Base-by-base conservation (phyloP, 92 coral and sea anemone genomes). In the Pocillopora grandis region DNA sequence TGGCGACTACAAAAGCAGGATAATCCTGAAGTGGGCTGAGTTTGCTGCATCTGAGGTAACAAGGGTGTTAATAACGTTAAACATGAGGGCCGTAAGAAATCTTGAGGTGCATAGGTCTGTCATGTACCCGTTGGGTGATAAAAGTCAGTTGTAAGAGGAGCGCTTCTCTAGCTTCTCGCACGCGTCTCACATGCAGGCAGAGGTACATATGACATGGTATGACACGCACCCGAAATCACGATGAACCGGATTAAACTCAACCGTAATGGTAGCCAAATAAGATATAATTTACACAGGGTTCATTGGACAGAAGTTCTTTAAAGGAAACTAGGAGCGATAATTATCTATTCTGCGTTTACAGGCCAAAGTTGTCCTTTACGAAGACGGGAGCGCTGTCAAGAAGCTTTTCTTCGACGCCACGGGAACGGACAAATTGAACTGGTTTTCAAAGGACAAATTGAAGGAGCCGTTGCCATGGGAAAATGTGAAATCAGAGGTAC, bases 331-430 rank as follows among this genome's bases (percentile, higher is more conserved):
- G 52, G 4, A 42, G 8, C 8, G 52, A 7, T 3, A 3, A 42
- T 42, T 66, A 31, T 35, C 49, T 62, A 9, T 9, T 77, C 42
- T 0, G 16, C 19, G 11, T 59, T 76, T 20, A 59, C 10, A 88
- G 91, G 91, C 55, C 6, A 76, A 88, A 37, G 80, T 88, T 17
- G 81, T 72, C 10, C 80, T 91, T 62, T 92, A 89, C 70, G 64
- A 76, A 48, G 77, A 66, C 64, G 64, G 55, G 3, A 75, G 57
- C 13, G 84, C 67, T 58, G 76, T 72, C 42, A 55, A 77, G n/a
- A 76, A 73, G 9, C 72, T 92, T 78, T 58, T 42, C 62, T 92
- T 92, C 81, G 66, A 89, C 61, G 92, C 87, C 75, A 12, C 1
- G 10, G 89, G 75, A 55, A 18, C 89, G 13, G 75, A 58, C 89